These are phyloP conservation scores for Melinaea menophilus DNA, from an alignment of 2,888 invertebrate genomes.

Conservation along the genomic window DNA sequence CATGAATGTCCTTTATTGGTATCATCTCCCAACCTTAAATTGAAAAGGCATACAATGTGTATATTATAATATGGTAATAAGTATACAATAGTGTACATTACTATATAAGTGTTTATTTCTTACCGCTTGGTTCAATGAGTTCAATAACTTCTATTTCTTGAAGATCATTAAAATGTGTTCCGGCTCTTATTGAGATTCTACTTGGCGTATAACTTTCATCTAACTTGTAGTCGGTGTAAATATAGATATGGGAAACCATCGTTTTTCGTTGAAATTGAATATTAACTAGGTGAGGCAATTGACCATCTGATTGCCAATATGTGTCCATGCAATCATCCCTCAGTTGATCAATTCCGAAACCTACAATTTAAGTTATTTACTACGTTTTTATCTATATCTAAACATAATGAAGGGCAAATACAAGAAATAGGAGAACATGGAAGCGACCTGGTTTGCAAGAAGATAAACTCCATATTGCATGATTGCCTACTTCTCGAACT, in stretches of 20 bases:
- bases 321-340: slow-evolving; percentile 97
- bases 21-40: slow-evolving; percentile 94
- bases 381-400: not conserved
- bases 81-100: slow-evolving; percentile 26
- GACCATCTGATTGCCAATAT: slow-evolving; percentile 99
- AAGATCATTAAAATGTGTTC: slow-evolving; percentile 97
- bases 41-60: not conserved
- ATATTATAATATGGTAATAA: not conserved
- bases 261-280: slow-evolving; percentile 97
- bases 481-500: slow-evolving; percentile 88
- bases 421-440: not conserved
- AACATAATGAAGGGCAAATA: not conserved
- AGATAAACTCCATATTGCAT: slow-evolving; percentile 98
- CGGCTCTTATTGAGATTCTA: slow-evolving; percentile 93
- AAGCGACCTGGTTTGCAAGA: slow-evolving; percentile 95
- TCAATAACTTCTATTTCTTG: slow-evolving; percentile 97
- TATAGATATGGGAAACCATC: slow-evolving; percentile 95
- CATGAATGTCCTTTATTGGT: slow-evolving; percentile 91
- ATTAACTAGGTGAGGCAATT: slow-evolving; percentile 97
- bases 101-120: slow-evolving; percentile 29
- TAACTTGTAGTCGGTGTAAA: slow-evolving; percentile 98
- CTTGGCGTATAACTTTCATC: slow-evolving; percentile 99
- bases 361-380: slow-evolving; percentile 61
- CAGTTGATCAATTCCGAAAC: slow-evolving; percentile 98
- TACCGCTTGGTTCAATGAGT: slow-evolving; percentile 92